Evolutionary conservation across 2,888 invertebrate genomes (phyloP).

Genomic region (Malthinus seriepunctatus): DNA sequence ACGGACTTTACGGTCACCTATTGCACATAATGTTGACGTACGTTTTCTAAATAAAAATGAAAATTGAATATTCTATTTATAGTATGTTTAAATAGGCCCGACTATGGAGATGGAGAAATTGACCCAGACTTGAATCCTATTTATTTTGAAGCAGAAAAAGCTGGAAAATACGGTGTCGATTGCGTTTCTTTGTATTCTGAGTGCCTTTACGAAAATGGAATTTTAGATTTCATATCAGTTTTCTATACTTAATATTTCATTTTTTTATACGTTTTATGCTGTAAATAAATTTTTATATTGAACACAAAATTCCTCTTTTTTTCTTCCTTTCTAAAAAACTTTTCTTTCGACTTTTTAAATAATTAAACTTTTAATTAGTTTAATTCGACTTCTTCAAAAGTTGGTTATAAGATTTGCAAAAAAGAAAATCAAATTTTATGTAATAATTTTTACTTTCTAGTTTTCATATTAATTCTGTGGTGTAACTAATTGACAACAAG

Average conservation of each 20-base stretch:
- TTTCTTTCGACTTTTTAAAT: not conserved
- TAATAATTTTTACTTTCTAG: too few relatives aligned
- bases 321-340: not conserved
- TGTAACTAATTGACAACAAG: too few relatives aligned
- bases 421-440: too few relatives aligned
- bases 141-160: slow-evolving; percentile 65
- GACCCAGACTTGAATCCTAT: slow-evolving; percentile 57
- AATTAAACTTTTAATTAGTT: not conserved
- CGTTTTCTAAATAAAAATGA: slow-evolving; percentile 46
- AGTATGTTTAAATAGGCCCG: slow-evolving; percentile 57
- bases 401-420: too few relatives aligned
- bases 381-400: not conserved
- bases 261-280: slow-evolving; percentile 1
- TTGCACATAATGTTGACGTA: slow-evolving; percentile 76
- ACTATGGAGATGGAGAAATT: slow-evolving; percentile 56
- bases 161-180: slow-evolving; percentile 67
- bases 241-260: slow-evolving; percentile 23
- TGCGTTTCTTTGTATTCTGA: slow-evolving; percentile 64
- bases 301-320: not conserved
- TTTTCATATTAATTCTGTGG: too few relatives aligned
- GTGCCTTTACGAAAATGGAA: slow-evolving; percentile 64
- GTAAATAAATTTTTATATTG: not conserved
- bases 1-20: slow-evolving; percentile 75
- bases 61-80: not conserved
- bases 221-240: slow-evolving; percentile 63